A percentile compares a stretch with the other conserved stretches of the same genome.
Evolutionary conservation across 2,888 invertebrate species (phyloP).

Genomic region (Crossocerus cetratus): DNA sequence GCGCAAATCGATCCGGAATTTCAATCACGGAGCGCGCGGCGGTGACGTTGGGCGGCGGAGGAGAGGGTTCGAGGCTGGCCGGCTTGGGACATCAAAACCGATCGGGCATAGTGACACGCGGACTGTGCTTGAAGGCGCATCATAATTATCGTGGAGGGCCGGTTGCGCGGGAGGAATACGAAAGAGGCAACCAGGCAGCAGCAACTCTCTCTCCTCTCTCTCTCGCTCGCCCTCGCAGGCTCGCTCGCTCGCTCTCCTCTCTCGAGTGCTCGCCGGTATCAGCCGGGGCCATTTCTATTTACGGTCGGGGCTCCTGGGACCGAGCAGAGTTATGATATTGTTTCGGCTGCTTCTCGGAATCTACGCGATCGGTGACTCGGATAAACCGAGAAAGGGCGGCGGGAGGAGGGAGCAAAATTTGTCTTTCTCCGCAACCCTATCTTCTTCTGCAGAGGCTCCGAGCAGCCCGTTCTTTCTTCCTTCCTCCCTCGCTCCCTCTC

Average conservation of each 20-base stretch:
- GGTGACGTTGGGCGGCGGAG: conserved; percentile 22
- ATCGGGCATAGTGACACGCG: conserved; percentile 63
- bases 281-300: conserved; percentile 70
- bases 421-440: conserved; percentile 46
- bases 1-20: conserved; percentile 53
- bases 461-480: too few relatives aligned
- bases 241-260: not conserved
- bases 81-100: conserved; percentile 64
- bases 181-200: not conserved
- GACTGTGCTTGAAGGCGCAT: conserved; percentile 64
- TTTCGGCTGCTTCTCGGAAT: conserved; percentile 75
- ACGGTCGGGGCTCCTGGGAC: conserved; percentile 70
- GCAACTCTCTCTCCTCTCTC: conserved; percentile 1
- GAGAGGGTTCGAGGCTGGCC: conserved; percentile 16
- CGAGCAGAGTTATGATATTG: conserved; percentile 76
- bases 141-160: conserved; percentile 69
- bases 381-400: conserved; percentile 68
- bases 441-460: conserved; percentile 5
- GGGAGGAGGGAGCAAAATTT: conserved; percentile 28
- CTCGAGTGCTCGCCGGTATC: not conserved
- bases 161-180: conserved; percentile 48
- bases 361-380: conserved; percentile 76
- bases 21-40: conserved; percentile 56
- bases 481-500: conserved; percentile 7
- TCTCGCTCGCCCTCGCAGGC: not conserved